Percentiles rank a stretch among this genome's conserved stretches.
These are phyloP conservation scores for Ctenicera cuprea DNA, from an alignment of 2,888 invertebrate genomes.

Conservation along the genomic window DNA sequence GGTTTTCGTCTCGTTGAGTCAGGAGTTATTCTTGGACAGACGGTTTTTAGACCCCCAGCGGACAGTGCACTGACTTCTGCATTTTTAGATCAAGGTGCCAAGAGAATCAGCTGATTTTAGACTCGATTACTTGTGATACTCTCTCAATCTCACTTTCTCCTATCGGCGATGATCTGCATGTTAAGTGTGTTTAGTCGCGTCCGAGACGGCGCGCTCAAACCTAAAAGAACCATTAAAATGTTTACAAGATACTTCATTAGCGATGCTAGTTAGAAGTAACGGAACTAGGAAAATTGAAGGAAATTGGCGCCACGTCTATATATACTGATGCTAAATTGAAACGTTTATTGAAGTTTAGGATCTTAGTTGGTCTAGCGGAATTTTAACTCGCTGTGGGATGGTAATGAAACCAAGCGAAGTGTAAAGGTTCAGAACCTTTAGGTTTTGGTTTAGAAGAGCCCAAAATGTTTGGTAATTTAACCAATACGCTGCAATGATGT, in stretches of 20 bases:
- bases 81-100: conserved; percentile 59
- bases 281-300: conserved; percentile 20
- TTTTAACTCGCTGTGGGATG: neutral
- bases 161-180: conserved; percentile 2
- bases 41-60: conserved; percentile 58
- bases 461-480: too few species aligned
- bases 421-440: too few species aligned
- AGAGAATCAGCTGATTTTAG: conserved; percentile 58
- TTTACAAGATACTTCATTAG: conserved; percentile 12
- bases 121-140: conserved; percentile 41
- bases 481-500: too few species aligned
- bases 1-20: conserved; percentile 49
- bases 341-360: neutral
- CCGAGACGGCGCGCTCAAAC: neutral
- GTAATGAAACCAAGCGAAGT: neutral
- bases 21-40: conserved; percentile 54
- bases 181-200: conserved; percentile 15
- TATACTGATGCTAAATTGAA: neutral
- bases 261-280: neutral
- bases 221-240: conserved; percentile 7
- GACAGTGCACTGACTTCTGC: conserved; percentile 58
- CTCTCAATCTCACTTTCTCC: conserved; percentile 6
- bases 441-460: too few species aligned
- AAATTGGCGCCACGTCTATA: conserved; percentile 29
- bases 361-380: neutral